Evolutionary conservation across 1,140 invertebrate species (phyloP), one percentile per base, ranked within the genome.

Genomic region (Tetragnatha versicolor): DNA sequence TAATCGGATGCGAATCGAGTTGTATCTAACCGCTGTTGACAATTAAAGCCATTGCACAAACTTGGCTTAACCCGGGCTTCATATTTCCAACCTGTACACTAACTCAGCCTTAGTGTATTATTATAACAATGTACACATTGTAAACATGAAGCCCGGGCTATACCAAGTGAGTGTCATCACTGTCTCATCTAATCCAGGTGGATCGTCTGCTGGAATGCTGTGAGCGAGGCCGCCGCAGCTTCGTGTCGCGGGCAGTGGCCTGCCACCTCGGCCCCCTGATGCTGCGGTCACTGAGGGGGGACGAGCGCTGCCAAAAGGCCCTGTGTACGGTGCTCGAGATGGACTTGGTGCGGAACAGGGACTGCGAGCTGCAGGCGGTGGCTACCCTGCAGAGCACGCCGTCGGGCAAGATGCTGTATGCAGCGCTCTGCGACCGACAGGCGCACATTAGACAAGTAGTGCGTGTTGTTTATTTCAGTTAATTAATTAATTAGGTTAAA

Each of bases 261-360:
- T 10, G 22, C 6, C 31, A 49, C 2, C 63, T 79, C 3, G 76
- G 76, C 12, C 76, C 76, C 0, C 25, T 65, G 12, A 89, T 93
- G 83, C 85, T 94, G 51, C 86, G 94, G 49, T 92, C 92, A 0
- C 87, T 94, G n/a, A 87, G 92, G 80, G 92, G 90, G 82, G 92
- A 92, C 29, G 88, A 89, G 10, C 89, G 88, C 5, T 90, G 89
- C 22, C 88, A 92, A 45, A 89, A 93, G 84, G 90, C 91, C 1
- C 87, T 95, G 39, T 93, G 93, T 85, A 87, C 93, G 39, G 92
- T 95, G 90, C 85, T 95, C 42, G 94, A 95, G 86, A 92, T 93
- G 89, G 90, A 93, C 83, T 84, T 92, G 20, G 83, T 92, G n/a
- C 47, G 53, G 5, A 88, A 89, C 33, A 84, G 83, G 66, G 84